Evolutionary conservation across 92 coral and sea anemone species (phyloP), one percentile per base, ranked within the genome.

Genomic region (Umimayanthus kanabou): DNA sequence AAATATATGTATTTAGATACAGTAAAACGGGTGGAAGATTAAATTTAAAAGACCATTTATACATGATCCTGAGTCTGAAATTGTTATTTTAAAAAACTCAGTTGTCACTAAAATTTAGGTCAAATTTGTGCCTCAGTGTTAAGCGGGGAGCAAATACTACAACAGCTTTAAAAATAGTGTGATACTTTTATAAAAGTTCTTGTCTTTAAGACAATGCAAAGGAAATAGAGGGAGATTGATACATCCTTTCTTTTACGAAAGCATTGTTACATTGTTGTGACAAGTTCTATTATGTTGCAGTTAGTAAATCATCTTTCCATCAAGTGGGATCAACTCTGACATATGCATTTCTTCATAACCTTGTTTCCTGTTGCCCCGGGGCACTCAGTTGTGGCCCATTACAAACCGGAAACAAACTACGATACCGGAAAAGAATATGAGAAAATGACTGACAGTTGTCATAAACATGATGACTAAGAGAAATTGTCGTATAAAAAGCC

Each of bases 391-490:
- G 55, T 45, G 67, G 78, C 67, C 87, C 87, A 83, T 83, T 83
- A 83, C 67, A 53, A 83, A 83, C 87, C 78, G 87, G 87, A 83
- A 83, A 71, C 78, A 71, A n/a, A 70, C 65, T 22, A 58, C 79
- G 55, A 83, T 83, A 70, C 78, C 87, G 87, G 87, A 70, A 83
- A 83, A 45, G 64, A 28, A 70, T 50, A 83, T 70, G 65, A 18
- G 77, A 83, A 70, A 71, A 20, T 83, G 87, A 83, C 29, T 83
- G 87, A 83, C 87, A 70, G 55, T 83, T 83, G 78, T 83, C 87
- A 83, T 33, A 45, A 70, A 73, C 71, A 74, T 83, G 86, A 82
- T 66, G 87, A 67, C 65, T 82, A 43, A 83, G 26, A 22, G 65
- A 83, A 83, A 83, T 83, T 65, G 78, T 14, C n/a, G 76, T 66